Conservation (phyloP, 1,140 invertebrate species). For the Trachelipus rathkii region DNA sequence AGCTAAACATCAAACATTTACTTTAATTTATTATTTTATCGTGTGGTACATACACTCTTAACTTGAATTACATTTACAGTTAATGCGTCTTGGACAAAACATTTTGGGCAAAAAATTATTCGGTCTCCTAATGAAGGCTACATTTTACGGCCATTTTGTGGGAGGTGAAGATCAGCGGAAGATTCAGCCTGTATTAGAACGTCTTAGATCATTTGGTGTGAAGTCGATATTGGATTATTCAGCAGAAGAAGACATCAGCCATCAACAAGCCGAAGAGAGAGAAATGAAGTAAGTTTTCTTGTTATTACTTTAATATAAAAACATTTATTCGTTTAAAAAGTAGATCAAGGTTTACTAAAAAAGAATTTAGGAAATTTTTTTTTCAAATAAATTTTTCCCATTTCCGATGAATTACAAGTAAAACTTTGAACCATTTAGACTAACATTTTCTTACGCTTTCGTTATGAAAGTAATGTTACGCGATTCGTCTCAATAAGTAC, state of each 20-base stretch:
- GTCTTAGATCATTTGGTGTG: constrained; percentile 88
- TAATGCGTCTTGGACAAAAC: constrained; percentile 76
- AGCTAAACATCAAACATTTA: no score
- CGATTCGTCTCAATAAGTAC: no score
- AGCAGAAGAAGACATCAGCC: constrained; percentile 92
- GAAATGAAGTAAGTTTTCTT: constrained; percentile 74
- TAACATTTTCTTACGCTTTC: no score
- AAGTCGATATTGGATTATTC: constrained; percentile 98
- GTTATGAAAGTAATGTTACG: no score
- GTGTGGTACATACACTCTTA: no score
- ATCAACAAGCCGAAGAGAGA: constrained; percentile 79
- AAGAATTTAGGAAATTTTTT: no score
- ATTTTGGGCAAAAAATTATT: constrained; percentile 85
- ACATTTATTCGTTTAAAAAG: not conserved
- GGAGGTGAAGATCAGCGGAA: constrained; percentile 85
- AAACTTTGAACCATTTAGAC: not conserved
- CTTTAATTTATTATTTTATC: no score
- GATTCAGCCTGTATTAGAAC: constrained; percentile 76
- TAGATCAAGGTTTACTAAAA: not conserved
- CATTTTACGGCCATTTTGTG: constrained; percentile 99
- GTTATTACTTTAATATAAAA: no score
- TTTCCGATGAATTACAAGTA: not conserved
- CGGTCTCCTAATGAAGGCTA: constrained; percentile 79
- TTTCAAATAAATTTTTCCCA: not conserved
- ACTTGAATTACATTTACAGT: constrained; percentile 55